Evolutionary conservation across 2,797 vertebrate genomes (phyloP).

Genomic region (Sebastiscus tertius): DNA sequence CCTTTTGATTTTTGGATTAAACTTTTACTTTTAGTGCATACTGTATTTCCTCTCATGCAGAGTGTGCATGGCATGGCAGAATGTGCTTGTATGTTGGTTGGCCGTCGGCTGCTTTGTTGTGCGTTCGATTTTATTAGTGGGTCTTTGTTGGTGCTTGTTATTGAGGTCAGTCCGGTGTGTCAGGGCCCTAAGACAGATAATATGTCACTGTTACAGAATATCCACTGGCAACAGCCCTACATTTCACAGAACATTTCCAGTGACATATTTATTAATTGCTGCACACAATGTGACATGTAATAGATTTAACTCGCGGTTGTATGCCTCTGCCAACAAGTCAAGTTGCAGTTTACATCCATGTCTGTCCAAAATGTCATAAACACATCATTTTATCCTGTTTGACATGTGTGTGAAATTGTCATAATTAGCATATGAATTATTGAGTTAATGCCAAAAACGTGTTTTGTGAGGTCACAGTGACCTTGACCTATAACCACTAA

Average conservation of each 20-base stretch:
- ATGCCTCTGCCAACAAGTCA: too few relatives aligned
- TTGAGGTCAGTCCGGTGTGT: slow-evolving; percentile 18
- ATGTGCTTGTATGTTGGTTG: background rate
- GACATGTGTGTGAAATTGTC: too few relatives aligned
- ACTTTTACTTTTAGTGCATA: background rate
- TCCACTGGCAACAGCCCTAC: background rate
- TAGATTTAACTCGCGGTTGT: slow-evolving; percentile 1
- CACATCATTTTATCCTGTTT: too few relatives aligned
- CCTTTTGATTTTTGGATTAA: background rate
- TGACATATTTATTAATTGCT: slow-evolving; percentile 43
- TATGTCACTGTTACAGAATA: slow-evolving; percentile 11
- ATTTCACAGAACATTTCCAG: slow-evolving; percentile 38
- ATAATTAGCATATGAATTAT: background rate
- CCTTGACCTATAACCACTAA: too few relatives aligned
- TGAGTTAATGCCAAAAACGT: too few relatives aligned
- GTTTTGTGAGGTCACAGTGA: too few relatives aligned
- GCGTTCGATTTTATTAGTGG: background rate
- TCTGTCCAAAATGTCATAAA: too few relatives aligned
- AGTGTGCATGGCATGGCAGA: background rate
- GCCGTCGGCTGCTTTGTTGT: background rate
- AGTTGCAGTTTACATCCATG: too few relatives aligned
- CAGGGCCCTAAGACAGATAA: background rate
- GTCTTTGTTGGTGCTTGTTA: background rate
- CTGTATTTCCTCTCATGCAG: background rate
- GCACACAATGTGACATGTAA: slow-evolving; percentile 16